Conservation (phyloP, 2,888 invertebrate species). For the Rotaria socialis region DNA sequence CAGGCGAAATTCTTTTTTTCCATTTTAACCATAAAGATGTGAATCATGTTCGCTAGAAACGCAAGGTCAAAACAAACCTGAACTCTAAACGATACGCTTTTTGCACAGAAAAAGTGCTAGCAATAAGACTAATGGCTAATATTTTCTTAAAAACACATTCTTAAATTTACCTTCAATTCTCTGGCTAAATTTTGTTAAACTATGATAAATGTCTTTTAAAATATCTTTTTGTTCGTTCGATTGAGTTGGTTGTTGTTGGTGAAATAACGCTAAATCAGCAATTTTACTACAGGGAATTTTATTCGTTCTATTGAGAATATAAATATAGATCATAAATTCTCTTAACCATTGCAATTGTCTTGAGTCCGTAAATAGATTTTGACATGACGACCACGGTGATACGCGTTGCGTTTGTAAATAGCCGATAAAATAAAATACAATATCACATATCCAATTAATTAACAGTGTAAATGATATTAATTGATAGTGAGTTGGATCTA, state of each 20-base stretch:
- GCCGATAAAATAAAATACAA: background rate
- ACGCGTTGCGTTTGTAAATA: background rate
- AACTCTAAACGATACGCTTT: too few relatives aligned
- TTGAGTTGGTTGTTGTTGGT: background rate
- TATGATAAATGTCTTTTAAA: constrained; percentile 2
- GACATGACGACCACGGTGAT: background rate
- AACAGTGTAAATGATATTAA: background rate
- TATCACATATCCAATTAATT: background rate
- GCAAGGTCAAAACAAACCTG: too few relatives aligned
- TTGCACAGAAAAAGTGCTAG: too few relatives aligned
- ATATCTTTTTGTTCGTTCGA: background rate
- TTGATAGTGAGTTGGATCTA: background rate
- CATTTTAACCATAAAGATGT: too few relatives aligned
- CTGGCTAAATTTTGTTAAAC: background rate
- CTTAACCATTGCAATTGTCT: constrained; percentile 24
- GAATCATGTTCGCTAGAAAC: too few relatives aligned
- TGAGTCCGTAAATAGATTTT: background rate
- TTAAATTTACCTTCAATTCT: background rate
- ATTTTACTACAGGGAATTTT: background rate
- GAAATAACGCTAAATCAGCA: background rate
- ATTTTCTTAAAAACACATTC: too few relatives aligned
- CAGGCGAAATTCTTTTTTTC: too few relatives aligned
- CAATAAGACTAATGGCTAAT: too few relatives aligned
- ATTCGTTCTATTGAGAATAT: background rate
- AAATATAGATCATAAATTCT: background rate